phyloP scores from a whole-genome alignment of 2,113 vertebrate genomes.

The Actinemys pallida region DNA sequence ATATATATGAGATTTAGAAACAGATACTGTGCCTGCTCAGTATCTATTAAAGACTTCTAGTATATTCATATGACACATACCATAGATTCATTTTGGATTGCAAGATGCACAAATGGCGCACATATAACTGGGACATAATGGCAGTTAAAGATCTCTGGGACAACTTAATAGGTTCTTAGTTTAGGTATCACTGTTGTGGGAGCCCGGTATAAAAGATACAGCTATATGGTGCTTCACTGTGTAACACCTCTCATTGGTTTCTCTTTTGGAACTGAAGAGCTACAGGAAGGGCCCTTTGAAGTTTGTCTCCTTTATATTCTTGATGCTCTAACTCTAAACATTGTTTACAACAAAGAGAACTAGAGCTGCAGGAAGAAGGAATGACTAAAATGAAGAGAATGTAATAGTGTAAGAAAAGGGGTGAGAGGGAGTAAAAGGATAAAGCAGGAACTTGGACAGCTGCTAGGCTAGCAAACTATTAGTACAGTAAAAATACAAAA shows the following conservation, averaged over 20 bases:
- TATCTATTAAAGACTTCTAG: background rate
- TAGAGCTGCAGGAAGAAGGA: background rate
- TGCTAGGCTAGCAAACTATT: background rate
- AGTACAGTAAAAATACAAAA: background rate
- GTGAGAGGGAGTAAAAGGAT: background rate
- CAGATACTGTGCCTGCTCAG: background rate
- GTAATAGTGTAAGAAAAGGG: background rate
- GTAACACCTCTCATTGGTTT: background rate
- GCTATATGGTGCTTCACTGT: background rate
- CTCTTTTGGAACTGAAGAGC: background rate
- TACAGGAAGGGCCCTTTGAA: background rate
- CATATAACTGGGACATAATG: background rate
- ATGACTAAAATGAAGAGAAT: background rate
- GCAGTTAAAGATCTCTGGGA: background rate
- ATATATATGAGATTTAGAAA: background rate
- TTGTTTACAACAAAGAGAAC: background rate
- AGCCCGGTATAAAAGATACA: background rate
- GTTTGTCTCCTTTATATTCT: background rate
- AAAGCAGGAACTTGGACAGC: background rate
- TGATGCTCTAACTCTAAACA: background rate
- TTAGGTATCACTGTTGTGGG: background rate
- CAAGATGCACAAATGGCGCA: background rate
- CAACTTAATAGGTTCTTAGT: background rate
- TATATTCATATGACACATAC: fast-evolving
- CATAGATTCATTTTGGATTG: background rate